A percentile compares a stretch with the other conserved stretches of the same genome.
phyloP scores from a whole-genome alignment of 2,888 invertebrate species.

The Leptura quadrifasciata region DNA sequence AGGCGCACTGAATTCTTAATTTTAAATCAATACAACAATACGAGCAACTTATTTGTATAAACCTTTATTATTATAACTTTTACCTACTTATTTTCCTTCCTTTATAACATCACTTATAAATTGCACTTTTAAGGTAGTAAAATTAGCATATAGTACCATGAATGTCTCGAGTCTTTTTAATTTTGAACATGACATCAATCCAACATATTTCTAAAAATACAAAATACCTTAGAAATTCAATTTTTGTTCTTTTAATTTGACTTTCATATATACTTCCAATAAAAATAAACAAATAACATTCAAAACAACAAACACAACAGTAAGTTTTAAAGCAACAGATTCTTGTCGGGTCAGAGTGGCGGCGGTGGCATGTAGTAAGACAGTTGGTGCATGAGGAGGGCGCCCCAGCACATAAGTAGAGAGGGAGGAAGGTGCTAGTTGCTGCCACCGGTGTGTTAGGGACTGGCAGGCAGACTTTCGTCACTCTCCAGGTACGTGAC shows the following conservation, averaged over 20 bases:
- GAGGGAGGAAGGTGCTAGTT: conserved; percentile 57
- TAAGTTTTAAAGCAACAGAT: neutral
- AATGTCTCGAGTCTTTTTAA: neutral
- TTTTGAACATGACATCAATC: neutral
- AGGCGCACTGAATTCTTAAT: neutral
- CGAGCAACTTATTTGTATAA: neutral
- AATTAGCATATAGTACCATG: neutral
- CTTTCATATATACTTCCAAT: neutral
- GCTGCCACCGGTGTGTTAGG: conserved; percentile 74
- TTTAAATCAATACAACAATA: neutral
- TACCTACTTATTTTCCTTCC: neutral
- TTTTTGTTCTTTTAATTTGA: neutral
- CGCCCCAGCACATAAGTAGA: conserved; percentile 52
- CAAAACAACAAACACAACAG: conserved; percentile 29
- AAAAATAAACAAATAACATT: conserved; percentile 42
- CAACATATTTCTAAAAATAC: neutral
- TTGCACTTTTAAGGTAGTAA: conserved; percentile 49
- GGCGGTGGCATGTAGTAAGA: conserved; percentile 38
- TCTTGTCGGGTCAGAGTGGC: conserved; percentile 35
- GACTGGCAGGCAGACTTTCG: conserved; percentile 85
- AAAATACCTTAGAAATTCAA: neutral
- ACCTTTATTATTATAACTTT: conserved; percentile 17
- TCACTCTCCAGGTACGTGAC: conserved; percentile 95
- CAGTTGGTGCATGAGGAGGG: conserved; percentile 53
- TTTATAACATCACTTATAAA: conserved; percentile 43